Conservation (phyloP, 1,140 invertebrate species). For the Ptiloglossa arizonensis region DNA sequence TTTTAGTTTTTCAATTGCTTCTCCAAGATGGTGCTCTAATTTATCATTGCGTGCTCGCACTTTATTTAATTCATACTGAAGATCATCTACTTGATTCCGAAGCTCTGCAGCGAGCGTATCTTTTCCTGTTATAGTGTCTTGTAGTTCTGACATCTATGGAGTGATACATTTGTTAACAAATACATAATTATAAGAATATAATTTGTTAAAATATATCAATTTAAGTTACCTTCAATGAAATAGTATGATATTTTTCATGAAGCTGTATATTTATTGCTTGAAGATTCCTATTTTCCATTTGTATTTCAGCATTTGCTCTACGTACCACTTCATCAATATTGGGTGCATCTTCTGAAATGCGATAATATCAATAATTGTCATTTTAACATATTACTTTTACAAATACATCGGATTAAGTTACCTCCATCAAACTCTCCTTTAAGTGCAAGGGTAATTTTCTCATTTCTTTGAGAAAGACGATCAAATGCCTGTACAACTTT, state of each 20-base stretch:
- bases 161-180: conserved; percentile 12
- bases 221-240: conserved; percentile 89
- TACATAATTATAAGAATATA: background rate
- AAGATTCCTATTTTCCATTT: conserved; percentile 94
- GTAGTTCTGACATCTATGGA: conserved; percentile 90
- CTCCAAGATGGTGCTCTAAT: conserved; percentile 93
- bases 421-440: conserved; percentile 90
- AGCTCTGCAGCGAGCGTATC: conserved; percentile 97
- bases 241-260: conserved; percentile 96
- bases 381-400: background rate
- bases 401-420: conserved; percentile 63
- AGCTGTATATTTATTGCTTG: conserved; percentile 96
- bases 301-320: conserved; percentile 92
- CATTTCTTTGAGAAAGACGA: conserved; percentile 94
- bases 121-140: conserved; percentile 94
- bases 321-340: conserved; percentile 91
- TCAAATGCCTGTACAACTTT: conserved; percentile 98
- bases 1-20: conserved; percentile 95
- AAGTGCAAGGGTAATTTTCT: conserved; percentile 93
- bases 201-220: conserved; percentile 6
- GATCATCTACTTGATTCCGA: conserved; percentile 97
- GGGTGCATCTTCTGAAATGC: conserved; percentile 84
- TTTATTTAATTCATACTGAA: conserved; percentile 96
- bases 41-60: conserved; percentile 94
- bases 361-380: conserved; percentile 8